Conservation (phyloP, 2,888 invertebrate species). For the Oscheius sp. region DNA sequence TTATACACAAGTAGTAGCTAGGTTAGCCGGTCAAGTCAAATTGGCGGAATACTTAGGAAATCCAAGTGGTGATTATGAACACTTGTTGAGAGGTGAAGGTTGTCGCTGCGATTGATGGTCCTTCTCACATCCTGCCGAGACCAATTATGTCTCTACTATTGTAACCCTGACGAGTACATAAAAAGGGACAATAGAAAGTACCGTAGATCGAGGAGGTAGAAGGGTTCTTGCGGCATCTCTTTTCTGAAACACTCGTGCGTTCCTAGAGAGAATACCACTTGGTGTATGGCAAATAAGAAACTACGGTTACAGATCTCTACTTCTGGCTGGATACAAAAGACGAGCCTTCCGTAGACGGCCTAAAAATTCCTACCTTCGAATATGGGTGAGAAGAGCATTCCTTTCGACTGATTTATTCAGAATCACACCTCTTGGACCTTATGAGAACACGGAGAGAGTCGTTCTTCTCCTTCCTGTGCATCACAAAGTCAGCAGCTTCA, state of each 20-base stretch:
- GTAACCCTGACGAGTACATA: slow-evolving; percentile 28
- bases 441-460: slow-evolving; percentile 58
- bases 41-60: slow-evolving; percentile 7
- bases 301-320: slow-evolving; percentile 58
- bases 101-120: slow-evolving; percentile 23
- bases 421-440: slow-evolving; percentile 60
- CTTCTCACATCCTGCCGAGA: slow-evolving; percentile 29
- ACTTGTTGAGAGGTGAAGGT: slow-evolving; percentile 22
- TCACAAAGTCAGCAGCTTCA: slow-evolving; percentile 61
- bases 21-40: background rate
- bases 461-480: slow-evolving; percentile 64
- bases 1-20: slow-evolving; percentile 5
- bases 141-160: slow-evolving; percentile 5
- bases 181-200: slow-evolving; percentile 21
- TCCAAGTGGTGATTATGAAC: slow-evolving; percentile 24
- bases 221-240: slow-evolving; percentile 16
- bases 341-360: slow-evolving; percentile 58
- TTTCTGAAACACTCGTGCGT: background rate
- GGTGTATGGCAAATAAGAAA: background rate
- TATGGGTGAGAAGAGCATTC: slow-evolving; percentile 42
- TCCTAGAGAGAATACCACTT: background rate
- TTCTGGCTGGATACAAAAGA: slow-evolving; percentile 66
- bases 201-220: slow-evolving; percentile 2
- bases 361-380: slow-evolving; percentile 64
- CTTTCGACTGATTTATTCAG: background rate